A percentile compares a stretch with the other conserved stretches of the same genome.
Evolutionary conservation across 2,888 invertebrate genomes (phyloP).

Genomic region (Camponotus fellah): DNA sequence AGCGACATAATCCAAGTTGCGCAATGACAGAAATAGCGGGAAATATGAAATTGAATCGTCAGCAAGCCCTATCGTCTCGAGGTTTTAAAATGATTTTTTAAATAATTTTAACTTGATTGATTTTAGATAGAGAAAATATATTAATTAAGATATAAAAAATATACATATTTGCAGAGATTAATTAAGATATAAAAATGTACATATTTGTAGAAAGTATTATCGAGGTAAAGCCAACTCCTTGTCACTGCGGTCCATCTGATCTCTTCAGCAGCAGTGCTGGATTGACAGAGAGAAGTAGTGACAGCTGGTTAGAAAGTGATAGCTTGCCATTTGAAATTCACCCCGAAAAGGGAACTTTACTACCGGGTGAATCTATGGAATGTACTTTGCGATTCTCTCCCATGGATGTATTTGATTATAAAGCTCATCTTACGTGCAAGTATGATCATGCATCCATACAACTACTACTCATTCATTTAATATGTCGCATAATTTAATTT

Average conservation of each 20-base stretch:
- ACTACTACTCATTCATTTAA: not conserved
- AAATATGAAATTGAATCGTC: not conserved
- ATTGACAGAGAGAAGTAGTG: constrained; percentile 75
- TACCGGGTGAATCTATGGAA: constrained; percentile 84
- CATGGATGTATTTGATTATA: constrained; percentile 87
- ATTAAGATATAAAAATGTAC: not conserved
- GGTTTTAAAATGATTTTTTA: not conserved
- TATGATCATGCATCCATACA: constrained; percentile 57
- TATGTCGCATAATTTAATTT: not conserved
- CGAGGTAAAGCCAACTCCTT: constrained; percentile 29
- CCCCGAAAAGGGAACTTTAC: constrained; percentile 86
- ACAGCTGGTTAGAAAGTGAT: constrained; percentile 78
- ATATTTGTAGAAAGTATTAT: not conserved
- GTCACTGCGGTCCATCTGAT: constrained; percentile 64
- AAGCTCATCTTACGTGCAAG: constrained; percentile 87
- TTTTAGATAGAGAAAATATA: not conserved
- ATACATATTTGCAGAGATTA: not conserved
- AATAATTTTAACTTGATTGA: not conserved
- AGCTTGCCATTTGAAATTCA: constrained; percentile 87
- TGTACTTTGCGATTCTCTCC: constrained; percentile 88
- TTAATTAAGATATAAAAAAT: not conserved
- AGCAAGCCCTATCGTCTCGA: not conserved
- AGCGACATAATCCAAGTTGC: constrained; percentile 3
- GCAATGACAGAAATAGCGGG: not conserved
- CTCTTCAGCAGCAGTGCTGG: constrained; percentile 76